Percentiles rank a stretch among this genome's conserved stretches.
These are phyloP conservation scores for Egretta garzetta DNA, from an alignment of 2,113 vertebrate species.

Conservation along the genomic window DNA sequence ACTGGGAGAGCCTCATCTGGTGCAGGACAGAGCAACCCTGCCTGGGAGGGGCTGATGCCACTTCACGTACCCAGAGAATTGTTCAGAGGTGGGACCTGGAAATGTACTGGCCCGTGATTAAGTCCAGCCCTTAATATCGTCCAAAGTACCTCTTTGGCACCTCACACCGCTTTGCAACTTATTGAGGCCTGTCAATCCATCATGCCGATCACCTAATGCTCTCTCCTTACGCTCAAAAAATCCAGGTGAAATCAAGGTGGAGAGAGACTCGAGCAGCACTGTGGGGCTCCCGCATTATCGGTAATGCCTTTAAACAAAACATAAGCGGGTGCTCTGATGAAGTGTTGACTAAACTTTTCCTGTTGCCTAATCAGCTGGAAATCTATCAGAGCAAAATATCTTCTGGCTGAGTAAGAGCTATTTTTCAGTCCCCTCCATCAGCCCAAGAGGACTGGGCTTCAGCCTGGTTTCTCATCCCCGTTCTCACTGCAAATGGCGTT, in stretches of 20 bases:
- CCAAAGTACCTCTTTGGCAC: not conserved
- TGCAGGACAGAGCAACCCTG: not conserved
- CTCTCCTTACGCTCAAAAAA: not conserved
- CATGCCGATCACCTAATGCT: not conserved
- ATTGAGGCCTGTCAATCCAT: not conserved
- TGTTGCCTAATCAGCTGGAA: not conserved
- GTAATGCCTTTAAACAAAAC: not conserved
- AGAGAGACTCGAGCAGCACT: not conserved
- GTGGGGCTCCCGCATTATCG: not conserved
- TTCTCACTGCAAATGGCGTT: not conserved
- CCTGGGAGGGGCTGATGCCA: not conserved
- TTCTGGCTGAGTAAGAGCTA: not conserved
- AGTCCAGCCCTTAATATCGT: not conserved
- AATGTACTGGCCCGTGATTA: not conserved
- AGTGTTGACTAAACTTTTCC: not conserved
- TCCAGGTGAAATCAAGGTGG: not conserved
- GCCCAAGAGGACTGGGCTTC: not conserved
- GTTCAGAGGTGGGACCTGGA: not conserved
- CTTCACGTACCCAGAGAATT: not conserved
- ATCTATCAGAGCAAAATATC: not conserved
- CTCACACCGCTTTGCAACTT: not conserved
- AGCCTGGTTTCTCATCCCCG: not conserved
- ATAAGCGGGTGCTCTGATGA: not conserved
- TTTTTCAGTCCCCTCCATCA: not conserved
- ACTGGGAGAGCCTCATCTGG: accelerated